These are phyloP conservation scores for Ianthella basta DNA, from an alignment of 37 sponge, comb jelly and placozoan genomes.

Conservation along the genomic window DNA sequence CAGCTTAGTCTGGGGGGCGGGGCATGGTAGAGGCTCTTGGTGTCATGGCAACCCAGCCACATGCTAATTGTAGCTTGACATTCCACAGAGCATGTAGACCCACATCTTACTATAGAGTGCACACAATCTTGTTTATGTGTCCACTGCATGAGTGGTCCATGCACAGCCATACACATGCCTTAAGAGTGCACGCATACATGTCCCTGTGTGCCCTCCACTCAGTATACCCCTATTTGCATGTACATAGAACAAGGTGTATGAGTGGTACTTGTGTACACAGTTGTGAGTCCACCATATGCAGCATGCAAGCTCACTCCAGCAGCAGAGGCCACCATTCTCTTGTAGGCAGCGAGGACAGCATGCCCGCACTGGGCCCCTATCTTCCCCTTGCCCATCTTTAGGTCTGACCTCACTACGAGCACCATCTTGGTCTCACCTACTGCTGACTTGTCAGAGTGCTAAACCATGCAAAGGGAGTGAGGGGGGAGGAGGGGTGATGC, in stretches of 20 bases:
- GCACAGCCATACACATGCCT: too few species aligned
- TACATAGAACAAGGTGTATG: background rate
- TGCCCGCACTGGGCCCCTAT: slow-evolving; percentile 91
- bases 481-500: too few species aligned
- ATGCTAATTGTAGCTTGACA: too few species aligned
- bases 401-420: slow-evolving; percentile 91
- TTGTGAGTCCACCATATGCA: background rate
- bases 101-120: too few species aligned
- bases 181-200: too few species aligned
- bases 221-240: too few species aligned
- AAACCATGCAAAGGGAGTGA: too few species aligned
- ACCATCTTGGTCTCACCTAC: slow-evolving; percentile 92
- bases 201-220: too few species aligned
- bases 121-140: too few species aligned
- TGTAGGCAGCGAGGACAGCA: slow-evolving; percentile 79
- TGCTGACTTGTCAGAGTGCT: background rate
- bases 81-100: too few species aligned
- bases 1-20: slow-evolving; percentile 28
- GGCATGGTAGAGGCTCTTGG: background rate
- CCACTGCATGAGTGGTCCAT: too few species aligned
- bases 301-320: slow-evolving; percentile 39
- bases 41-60: too few species aligned
- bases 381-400: slow-evolving; percentile 99
- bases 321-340: slow-evolving; percentile 37
- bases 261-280: background rate